Evolutionary conservation across 2,888 invertebrate species (phyloP), one percentile per base, ranked within the genome.

Genomic region (Nowickia ferox): DNA sequence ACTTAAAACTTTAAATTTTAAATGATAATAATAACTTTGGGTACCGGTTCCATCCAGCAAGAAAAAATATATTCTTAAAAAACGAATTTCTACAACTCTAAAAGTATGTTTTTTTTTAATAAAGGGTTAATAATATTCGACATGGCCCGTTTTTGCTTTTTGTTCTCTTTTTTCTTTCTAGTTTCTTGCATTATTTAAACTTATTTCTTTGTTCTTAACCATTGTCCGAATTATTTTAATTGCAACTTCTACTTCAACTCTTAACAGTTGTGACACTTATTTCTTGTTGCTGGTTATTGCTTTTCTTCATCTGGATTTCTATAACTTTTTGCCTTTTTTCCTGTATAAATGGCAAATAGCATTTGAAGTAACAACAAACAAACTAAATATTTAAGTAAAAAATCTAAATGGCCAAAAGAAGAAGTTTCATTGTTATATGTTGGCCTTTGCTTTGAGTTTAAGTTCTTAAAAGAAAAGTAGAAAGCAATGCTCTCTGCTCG

Each of bases 221-320:
- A 87, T 87, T 88, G 88, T 88, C 87, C 86, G 86, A 88, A 88
- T 88, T 88, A 88, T 88, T 88, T 88, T 88, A 88, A 88, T 88
- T 88, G 88, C 88, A 81, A 80, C 72, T 81, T 80, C 68, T 78
- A 69, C 75, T 81, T 75, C 68, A 82, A 84, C 57, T 81, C 77
- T 85, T 82, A 85, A 57, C 77, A 78, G 74, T 78, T 85, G 85
- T 82, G 81, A 78, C 78, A 85, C 69, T 81, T 78, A 61, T 77
- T 81, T 72, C 22, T 63, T 71, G 42, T 65, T 63, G 10, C 53
- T 72, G 59, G 19, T 46, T 71, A 40, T 53, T 79, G 17, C 53
- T 38, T 55, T 53, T 59, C n/a, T 19, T 51, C 19, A 42, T 22
- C 44, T 53, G 55, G 30, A 46, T 40, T 38, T 46, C 5, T 10